Evolutionary conservation across 2,113 vertebrate species (phyloP), one percentile per base, ranked within the genome.

Genomic region (Upupa epops): DNA sequence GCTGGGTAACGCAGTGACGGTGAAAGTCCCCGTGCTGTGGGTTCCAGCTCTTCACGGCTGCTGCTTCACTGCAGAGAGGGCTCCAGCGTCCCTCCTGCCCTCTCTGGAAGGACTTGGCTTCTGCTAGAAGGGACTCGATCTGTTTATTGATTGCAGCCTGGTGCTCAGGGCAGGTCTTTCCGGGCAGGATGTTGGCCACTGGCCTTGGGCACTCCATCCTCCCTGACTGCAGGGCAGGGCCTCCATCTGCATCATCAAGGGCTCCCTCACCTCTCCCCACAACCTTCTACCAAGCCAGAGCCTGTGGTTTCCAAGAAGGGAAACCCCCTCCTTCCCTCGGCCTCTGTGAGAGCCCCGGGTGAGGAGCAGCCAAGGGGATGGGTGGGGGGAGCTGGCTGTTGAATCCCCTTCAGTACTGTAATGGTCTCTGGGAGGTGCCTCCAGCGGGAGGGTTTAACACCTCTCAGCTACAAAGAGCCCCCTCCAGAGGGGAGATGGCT

Each of bases 11-110:
- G 8, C 16, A 71, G 20, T 1, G 2, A 63, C 37, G 25, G n/a
- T 34, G 34, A 69, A 72, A 84, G n/a, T 75, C 58, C 81, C 12
- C 75, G 34, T 87, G 84, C 48, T 55, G 37, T 29, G 37, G 42
- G 13, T 71, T 34, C 61, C 40, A 28, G 8, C 13, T 45, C 15
- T 83, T 81, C 17, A 72, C 56, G 69, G 63, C 48, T 7, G 7
- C 45, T 72, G 4, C 2, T 0, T 9, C 34, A 60, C 45, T 48
- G 4, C 70, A 77, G 68, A 0, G 1, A 37, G 20, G 34, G 13
- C 28, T 86, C n/a, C 78, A 21, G 81, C 24, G 3, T n/a, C 29
- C 84, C 34, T 46, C 29, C 31, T 14, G 14, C 4, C 8, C 12
- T 19, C 88, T 89, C 32, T 75, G 13, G 63, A 68, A 25, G 11